These are phyloP conservation scores for Brachystomella parvula DNA, from an alignment of 1,140 invertebrate species.

Conservation along the genomic window DNA sequence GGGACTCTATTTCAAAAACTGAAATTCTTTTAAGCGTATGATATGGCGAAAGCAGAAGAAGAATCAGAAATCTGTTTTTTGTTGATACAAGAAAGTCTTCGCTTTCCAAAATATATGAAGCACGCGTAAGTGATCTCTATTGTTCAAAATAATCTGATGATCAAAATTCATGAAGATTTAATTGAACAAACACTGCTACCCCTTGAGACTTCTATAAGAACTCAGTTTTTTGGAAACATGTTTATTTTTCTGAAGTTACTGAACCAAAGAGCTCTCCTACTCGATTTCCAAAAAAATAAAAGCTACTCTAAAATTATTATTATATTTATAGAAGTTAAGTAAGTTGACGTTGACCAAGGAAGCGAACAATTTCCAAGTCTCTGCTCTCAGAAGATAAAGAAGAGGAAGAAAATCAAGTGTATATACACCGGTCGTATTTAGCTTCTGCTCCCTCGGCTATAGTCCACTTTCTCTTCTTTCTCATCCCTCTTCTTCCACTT, in stretches of 20 bases:
- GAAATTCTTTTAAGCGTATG: too few species aligned
- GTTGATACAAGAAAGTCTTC: neutral
- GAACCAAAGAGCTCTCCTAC: neutral
- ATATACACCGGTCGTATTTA: too few species aligned
- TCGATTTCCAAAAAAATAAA: neutral
- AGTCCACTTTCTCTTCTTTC: conserved; percentile 5
- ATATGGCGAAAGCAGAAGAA: neutral
- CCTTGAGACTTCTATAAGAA: neutral
- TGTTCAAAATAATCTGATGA: conserved; percentile 16
- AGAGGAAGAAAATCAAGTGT: conserved; percentile 14
- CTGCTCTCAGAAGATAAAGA: conserved; percentile 35
- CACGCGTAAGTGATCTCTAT: neutral
- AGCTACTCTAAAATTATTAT: conserved; percentile 6
- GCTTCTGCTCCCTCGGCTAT: neutral
- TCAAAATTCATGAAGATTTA: conserved; percentile 33
- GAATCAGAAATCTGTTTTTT: neutral
- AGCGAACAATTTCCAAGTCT: neutral
- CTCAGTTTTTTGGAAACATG: neutral
- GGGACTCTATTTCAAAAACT: too few species aligned
- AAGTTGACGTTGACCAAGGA: conserved; percentile 8
- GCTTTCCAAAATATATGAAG: neutral
- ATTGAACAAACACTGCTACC: conserved; percentile 27
- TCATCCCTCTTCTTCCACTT: neutral
- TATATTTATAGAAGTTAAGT: conserved; percentile 12
- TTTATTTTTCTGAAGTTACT: conserved; percentile 6